Base-by-base conservation (phyloP, 2,797 vertebrate species). In the Eptatretus atami region DNA sequence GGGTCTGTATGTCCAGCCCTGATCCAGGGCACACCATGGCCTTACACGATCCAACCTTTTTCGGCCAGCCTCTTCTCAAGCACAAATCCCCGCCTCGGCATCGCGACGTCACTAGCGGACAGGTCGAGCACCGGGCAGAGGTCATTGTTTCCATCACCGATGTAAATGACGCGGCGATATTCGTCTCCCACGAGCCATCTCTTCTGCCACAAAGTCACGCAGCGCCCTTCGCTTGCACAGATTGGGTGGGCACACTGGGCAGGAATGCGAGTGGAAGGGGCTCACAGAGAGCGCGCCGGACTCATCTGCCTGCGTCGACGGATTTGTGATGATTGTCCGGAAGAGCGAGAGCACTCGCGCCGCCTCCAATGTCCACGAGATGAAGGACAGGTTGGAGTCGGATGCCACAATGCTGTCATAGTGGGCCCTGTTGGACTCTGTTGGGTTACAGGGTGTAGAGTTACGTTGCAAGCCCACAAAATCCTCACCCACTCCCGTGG, bases 121-220 rank as follows among this genome's bases (percentile, higher is more conserved):
- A 98, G 73, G 3, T 74, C 53, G 24, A 74, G 69, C 0, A 79
- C 76, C 0, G 90, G 88, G 67, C 88, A 95, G 77, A 93, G 92
- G 71, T 95, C 88, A 61, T 96, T 96, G 73, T 83, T 85, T 1
- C 87, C 90, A 0, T 95, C 88, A 0, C 90, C 90, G 1, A 92
- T 77, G 31, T 98, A 98, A 71, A 95, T 75, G 5, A 94, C 68
- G 65, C 77, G 75, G 73, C 86, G 81, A 65, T 81, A 93, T 2
- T n/a, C 77, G 78, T 13, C 75, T 77, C 1, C 78, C 79, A 69
- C 92, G 82, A 65, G 74, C 78, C 15, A 78, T 75, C 67, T 84
- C 72, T 70, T 84, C 79, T 0, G 75, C 71, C 70, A 87, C 75
- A 64, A 92, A 93, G 19, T 92, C 82, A 1, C 73, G 69, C 1